These are phyloP conservation scores for Drosophila ohnishii DNA, from an alignment of 1,140 invertebrate species.

Conservation along the genomic window DNA sequence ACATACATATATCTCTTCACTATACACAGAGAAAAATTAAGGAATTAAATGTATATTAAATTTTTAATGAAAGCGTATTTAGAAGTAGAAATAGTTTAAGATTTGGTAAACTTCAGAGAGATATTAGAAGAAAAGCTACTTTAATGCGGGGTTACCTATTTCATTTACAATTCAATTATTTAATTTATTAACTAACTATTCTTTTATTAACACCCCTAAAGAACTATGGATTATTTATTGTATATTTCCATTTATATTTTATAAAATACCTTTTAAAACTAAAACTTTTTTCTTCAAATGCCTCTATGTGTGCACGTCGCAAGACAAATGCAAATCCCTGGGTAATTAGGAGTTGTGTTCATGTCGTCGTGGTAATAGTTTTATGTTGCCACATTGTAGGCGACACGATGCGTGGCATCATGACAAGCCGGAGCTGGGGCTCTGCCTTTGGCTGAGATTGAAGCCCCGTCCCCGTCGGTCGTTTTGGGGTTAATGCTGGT, in stretches of 20 bases:
- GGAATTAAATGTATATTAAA: not conserved
- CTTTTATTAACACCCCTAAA: too few species aligned
- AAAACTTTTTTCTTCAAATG: not conserved
- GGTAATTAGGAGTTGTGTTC: conserved; percentile 81
- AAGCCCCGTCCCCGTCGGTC: conserved; percentile 40
- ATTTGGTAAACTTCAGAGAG: too few species aligned
- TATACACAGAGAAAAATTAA: not conserved
- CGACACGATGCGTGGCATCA: conserved; percentile 67
- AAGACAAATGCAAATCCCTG: conserved; percentile 80
- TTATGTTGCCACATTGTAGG: conserved; percentile 81
- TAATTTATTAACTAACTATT: too few species aligned
- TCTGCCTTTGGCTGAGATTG: conserved; percentile 60
- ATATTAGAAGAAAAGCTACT: too few species aligned
- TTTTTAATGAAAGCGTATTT: too few species aligned
- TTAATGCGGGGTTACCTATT: too few species aligned
- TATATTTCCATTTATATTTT: too few species aligned
- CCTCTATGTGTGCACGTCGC: conserved; percentile 48
- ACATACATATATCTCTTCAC: conserved; percentile 3
- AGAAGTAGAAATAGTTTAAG: too few species aligned
- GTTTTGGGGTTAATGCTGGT: conserved; percentile 69
- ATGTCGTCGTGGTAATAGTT: conserved; percentile 81
- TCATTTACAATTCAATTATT: too few species aligned
- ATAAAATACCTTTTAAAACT: not conserved
- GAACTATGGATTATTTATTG: too few species aligned
- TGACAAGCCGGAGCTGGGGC: conserved; percentile 17